Evolutionary conservation across 2,888 invertebrate genomes (phyloP).

Genomic region (Platerodrilus igneus): DNA sequence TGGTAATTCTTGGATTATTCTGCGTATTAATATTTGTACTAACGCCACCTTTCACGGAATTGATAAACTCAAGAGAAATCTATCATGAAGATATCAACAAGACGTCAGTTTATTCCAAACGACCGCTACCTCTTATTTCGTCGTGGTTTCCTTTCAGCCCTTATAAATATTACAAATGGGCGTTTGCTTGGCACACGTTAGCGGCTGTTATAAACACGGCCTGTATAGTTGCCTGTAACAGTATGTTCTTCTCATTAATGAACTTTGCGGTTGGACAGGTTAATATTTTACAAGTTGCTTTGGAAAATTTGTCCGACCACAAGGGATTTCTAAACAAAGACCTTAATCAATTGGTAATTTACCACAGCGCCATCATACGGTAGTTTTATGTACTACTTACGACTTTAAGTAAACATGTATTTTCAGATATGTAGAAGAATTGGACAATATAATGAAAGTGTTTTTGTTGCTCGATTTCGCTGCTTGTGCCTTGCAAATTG

Average conservation of each 20-base stretch:
- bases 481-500: slow-evolving; percentile 32
- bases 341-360: not conserved
- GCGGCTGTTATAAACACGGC: slow-evolving; percentile 20
- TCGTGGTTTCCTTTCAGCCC: slow-evolving; percentile 31
- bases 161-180: slow-evolving; percentile 20
- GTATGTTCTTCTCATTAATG: slow-evolving; percentile 25
- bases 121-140: slow-evolving; percentile 13
- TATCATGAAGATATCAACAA: not conserved
- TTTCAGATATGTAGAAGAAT: slow-evolving; percentile 7
- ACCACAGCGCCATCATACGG: slow-evolving; percentile 6
- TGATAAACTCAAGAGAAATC: not conserved
- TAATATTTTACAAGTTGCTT: slow-evolving; percentile 24
- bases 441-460: slow-evolving; percentile 27
- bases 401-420: too few species aligned
- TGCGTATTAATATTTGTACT: not conserved
- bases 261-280: slow-evolving; percentile 26
- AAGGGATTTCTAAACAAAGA: too few species aligned
- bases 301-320: too few species aligned
- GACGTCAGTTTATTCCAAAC: not conserved
- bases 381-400: too few species aligned
- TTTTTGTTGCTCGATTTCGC: slow-evolving; percentile 34
- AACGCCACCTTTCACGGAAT: slow-evolving; percentile 1
- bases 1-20: not conserved
- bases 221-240: slow-evolving; percentile 21
- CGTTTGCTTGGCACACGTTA: slow-evolving; percentile 19